Conservation (phyloP, 1,140 invertebrate genomes). For the Plectrocnemia conspersa region DNA sequence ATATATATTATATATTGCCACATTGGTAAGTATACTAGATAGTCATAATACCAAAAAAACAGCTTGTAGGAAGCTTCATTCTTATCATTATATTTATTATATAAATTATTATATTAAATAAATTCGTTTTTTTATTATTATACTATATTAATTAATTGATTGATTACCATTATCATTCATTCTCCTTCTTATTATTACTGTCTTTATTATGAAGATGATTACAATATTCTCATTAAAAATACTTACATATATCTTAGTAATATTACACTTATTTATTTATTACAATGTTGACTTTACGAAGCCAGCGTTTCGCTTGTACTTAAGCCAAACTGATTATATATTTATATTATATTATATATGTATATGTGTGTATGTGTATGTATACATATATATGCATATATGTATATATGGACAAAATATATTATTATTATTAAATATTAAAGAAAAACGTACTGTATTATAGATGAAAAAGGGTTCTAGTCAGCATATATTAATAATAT, state of each 20-base stretch:
- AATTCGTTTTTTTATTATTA: constrained; percentile 53
- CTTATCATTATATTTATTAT: constrained; percentile 55
- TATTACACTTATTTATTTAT: constrained; percentile 36
- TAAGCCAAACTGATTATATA: constrained; percentile 36
- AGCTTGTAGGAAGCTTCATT: constrained; percentile 54
- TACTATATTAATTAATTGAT: constrained; percentile 50
- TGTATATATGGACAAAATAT: no score
- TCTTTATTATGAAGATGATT: constrained; percentile 33
- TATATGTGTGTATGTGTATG: no score
- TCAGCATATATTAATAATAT: constrained; percentile 39
- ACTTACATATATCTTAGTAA: constrained; percentile 36
- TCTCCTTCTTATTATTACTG: constrained; percentile 26
- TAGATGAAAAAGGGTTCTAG: constrained; percentile 32
- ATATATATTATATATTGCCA: constrained; percentile 45
- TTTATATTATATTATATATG: no score
- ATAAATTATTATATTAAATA: constrained; percentile 54
- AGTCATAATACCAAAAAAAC: constrained; percentile 52
- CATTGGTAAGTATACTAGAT: constrained; percentile 53
- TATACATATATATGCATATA: no score
- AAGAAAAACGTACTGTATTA: constrained; percentile 33
- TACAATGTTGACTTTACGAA: constrained; percentile 29
- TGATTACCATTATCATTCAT: constrained; percentile 35
- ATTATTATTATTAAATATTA: constrained; percentile 35
- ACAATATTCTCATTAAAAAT: constrained; percentile 37
- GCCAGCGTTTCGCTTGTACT: constrained; percentile 33